phyloP scores from a whole-genome alignment of 2,113 vertebrate species.

The Ciconia boyciana region DNA sequence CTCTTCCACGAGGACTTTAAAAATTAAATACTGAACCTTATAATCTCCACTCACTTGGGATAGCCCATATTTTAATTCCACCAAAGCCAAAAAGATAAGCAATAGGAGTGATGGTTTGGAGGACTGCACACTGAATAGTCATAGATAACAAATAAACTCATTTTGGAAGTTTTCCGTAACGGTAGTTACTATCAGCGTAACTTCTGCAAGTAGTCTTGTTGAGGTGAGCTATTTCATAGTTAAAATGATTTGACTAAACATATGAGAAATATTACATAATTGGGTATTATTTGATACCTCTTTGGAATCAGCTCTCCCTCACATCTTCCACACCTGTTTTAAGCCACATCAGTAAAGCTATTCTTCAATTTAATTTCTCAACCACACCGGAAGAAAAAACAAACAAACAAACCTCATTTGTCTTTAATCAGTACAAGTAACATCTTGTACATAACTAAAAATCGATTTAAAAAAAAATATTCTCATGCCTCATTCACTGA shows the following conservation, averaged over 20 bases:
- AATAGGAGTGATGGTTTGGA: background rate
- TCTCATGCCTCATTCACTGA: background rate
- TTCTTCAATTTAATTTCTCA: background rate
- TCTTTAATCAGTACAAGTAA: background rate
- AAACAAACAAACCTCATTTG: background rate
- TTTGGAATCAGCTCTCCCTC: background rate
- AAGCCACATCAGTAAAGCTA: background rate
- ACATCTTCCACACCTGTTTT: background rate
- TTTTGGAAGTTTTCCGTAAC: background rate
- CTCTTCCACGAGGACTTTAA: background rate
- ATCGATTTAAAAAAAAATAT: background rate
- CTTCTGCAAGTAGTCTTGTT: background rate
- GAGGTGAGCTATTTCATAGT: background rate
- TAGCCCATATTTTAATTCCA: background rate
- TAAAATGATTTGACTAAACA: background rate
- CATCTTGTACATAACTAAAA: background rate
- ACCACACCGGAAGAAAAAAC: background rate
- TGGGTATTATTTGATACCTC: background rate
- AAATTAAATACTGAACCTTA: background rate
- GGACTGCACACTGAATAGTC: background rate
- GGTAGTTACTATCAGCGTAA: background rate
- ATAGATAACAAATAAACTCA: background rate
- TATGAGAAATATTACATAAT: background rate
- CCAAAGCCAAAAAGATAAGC: background rate
- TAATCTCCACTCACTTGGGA: background rate